These are phyloP conservation scores for Alca torda DNA, from an alignment of 2,797 vertebrate species.

Conservation along the genomic window DNA sequence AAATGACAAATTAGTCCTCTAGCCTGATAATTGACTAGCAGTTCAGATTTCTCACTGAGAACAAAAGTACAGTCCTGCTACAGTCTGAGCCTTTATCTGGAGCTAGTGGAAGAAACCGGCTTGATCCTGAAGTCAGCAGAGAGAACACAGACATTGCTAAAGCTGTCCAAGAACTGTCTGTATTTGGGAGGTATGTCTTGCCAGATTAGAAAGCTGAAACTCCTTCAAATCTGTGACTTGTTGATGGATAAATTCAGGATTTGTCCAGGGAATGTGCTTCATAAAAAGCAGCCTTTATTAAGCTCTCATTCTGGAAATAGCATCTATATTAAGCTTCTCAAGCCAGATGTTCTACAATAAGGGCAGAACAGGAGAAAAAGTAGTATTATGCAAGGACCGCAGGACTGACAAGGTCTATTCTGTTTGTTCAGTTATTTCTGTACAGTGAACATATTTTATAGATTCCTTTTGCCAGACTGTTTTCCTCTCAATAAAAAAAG, in stretches of 20 bases:
- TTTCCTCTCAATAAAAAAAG: not conserved
- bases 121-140: slow-evolving; percentile 1
- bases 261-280: slow-evolving; percentile 21
- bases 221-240: slow-evolving; percentile 26
- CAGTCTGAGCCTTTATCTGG: not conserved
- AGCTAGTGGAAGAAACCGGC: not conserved
- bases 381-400: not conserved
- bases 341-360: slow-evolving; percentile 13
- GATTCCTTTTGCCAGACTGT: not conserved
- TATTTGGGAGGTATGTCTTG: not conserved
- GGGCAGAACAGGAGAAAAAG: not conserved
- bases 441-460: not conserved
- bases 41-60: not conserved
- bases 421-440: slow-evolving; percentile 12
- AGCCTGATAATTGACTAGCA: not conserved
- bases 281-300: slow-evolving; percentile 9
- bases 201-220: slow-evolving; percentile 38
- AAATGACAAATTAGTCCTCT: not conserved
- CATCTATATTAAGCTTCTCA: not conserved
- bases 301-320: slow-evolving; percentile 13
- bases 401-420: not conserved
- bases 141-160: not conserved
- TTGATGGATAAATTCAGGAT: slow-evolving; percentile 11
- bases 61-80: not conserved
- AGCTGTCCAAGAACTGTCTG: slow-evolving; percentile 7